phyloP scores from a whole-genome alignment of 2,888 invertebrate species.

The Celastrina argiolus region DNA sequence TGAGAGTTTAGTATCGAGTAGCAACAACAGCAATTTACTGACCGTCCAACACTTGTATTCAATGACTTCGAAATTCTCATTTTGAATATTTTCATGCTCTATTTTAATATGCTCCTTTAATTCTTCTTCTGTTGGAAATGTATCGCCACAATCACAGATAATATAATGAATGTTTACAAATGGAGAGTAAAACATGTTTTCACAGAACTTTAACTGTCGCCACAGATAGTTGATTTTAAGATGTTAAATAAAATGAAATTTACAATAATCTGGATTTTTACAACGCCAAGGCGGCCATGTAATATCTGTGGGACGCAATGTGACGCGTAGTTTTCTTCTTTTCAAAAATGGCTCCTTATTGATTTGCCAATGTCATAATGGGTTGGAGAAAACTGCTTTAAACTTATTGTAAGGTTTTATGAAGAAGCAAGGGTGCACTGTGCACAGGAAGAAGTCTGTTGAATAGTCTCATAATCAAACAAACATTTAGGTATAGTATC shows the following conservation, averaged over 20 bases:
- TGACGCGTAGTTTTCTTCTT: not conserved
- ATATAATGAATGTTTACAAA: conserved; percentile 62
- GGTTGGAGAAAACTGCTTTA: too few relatives aligned
- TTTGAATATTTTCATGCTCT: conserved; percentile 46
- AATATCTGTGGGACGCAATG: not conserved
- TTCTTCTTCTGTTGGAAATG: conserved; percentile 53
- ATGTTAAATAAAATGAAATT: conserved; percentile 31
- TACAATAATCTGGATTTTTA: conserved; percentile 35
- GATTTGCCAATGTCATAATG: too few relatives aligned
- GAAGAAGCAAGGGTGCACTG: too few relatives aligned
- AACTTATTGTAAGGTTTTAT: too few relatives aligned
- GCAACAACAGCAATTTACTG: conserved; percentile 25
- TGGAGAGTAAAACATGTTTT: conserved; percentile 53
- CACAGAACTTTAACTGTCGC: conserved; percentile 33
- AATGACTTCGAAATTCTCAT: conserved; percentile 34
- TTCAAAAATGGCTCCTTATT: too few relatives aligned
- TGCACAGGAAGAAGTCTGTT: too few relatives aligned
- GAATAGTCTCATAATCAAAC: too few relatives aligned
- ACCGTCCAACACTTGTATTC: conserved; percentile 40
- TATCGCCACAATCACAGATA: conserved; percentile 63
- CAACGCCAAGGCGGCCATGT: conserved; percentile 25
- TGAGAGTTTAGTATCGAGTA: not conserved
- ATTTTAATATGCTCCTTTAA: conserved; percentile 48
- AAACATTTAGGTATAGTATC: too few relatives aligned
- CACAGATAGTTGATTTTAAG: conserved; percentile 50